Base-by-base conservation (phyloP, 2,113 vertebrate species). In the Delphinus delphis region DNA sequence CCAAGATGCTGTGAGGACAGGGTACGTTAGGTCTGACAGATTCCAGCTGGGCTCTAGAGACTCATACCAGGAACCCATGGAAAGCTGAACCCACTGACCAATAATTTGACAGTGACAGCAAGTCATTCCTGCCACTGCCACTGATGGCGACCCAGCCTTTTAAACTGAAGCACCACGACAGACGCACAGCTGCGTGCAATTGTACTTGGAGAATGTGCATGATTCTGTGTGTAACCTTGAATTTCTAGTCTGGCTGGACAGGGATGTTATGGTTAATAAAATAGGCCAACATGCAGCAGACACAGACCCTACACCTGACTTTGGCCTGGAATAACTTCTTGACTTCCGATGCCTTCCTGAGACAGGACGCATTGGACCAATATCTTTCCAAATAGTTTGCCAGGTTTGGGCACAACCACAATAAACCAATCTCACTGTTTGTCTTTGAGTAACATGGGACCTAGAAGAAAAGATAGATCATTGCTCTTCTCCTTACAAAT, bases 171-270 rank as follows among this genome's bases (percentile, higher is more conserved):
- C 44, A 5, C 11, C 20, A 2, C 58, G 50, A 20, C 67, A 31
- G 67, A 36, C 4, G 7, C 28, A 3, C 9, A 1, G 26, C n/a
- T 41, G 53, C 0, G 0, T 2, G 20, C 28, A 4, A 1, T 6
- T 17, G 17, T 62, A 8, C 21, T 1, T 26, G 9, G 77, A n/a
- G 38, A 62, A 5, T 0, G 0, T 4, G 8, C 17, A 2, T 0
- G 41, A 9, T 18, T 6, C 23, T 53, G 36, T 36, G 3, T 1
- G 41, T 26, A 14, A 28, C 60, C 14, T 8, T 0, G 5, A 41
- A 15, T 6, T 1, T 31, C 38, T 53, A 1, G 2, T 41, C 13
- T 55, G 31, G 2, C 18, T 65, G 18, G 15, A 13, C 2, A 14
- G 25, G 33, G 18, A 13, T 28, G 36, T 73, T 86, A 58, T 31